Base-by-base conservation (phyloP, 2,888 invertebrate genomes). In the Notodonta dromedarius region DNA sequence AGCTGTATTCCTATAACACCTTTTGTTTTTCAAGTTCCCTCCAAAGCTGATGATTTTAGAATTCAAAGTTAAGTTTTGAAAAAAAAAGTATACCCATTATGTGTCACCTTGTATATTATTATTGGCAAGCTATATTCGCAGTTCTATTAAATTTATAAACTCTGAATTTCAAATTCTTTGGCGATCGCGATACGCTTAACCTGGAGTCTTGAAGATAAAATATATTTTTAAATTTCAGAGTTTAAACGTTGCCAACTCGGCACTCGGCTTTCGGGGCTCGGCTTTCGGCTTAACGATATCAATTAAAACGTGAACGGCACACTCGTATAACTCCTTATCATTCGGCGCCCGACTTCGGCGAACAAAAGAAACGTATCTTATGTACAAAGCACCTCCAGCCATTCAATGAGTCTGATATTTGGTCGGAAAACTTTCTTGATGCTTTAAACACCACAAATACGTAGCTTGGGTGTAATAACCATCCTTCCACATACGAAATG, bases 241-340 rank as follows among this genome's bases (percentile, higher is more conserved):
- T 32, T 24, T 54, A 24, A 39, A 39, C 59, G 56, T 61, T 57
- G 66, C 64, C 52, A 63, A 61, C 40, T 60, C 57, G 53, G 63
- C 50, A 58, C 63, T 66, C 57, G 55, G 63, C 58, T 54, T 66
- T 67, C 54, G 60, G 48, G 58, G 39, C 61, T 61, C 57, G 61
- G 60, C 55, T 40, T 14, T 57, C 60, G 52, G 60, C 67, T 69
- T 59, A 24, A 52, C 60, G 60, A 63, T 71, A 67, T 74, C 74
- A 74, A 74, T 76, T 74, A 74, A 74, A 74, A 71, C 67, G 66
- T 61, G 63, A 61, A 66, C 67, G 58, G 63, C 67, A 67, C 67
- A 68, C 73, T 67, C 73, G 71, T 66, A 24, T 24, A 68, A 67
- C 71, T 77, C 66, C 73, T 73, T 77, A 76, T 74, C 74, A 14